phyloP scores from a whole-genome alignment of 2,888 invertebrate genomes.

The Heterodera filipjevi region DNA sequence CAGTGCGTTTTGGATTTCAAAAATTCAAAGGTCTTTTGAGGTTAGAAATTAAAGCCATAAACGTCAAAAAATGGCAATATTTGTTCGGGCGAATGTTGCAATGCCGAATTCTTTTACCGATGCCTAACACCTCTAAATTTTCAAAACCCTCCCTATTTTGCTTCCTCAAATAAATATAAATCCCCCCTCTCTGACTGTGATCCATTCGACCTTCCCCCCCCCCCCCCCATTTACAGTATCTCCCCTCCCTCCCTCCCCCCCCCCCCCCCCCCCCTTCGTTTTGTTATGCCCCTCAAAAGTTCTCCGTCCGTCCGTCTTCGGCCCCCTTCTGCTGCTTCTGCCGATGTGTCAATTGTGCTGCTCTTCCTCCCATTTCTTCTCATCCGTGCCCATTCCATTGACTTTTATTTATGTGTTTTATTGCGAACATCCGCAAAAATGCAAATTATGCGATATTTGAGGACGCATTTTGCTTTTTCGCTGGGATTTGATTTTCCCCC shows the following conservation, averaged over 20 bases:
- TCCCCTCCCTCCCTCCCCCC: background rate
- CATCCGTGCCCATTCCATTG: background rate
- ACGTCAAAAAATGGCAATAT: too few relatives aligned
- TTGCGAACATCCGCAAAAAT: conserved; percentile 4
- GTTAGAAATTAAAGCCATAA: too few relatives aligned
- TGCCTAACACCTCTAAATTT: too few relatives aligned
- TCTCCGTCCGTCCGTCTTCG: background rate
- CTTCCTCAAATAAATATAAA: background rate
- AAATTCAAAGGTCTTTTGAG: too few relatives aligned
- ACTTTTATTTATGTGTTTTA: conserved; percentile 4
- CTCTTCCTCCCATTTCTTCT: background rate
- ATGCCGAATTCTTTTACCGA: too few relatives aligned
- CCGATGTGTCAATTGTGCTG: background rate
- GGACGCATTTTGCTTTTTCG: background rate
- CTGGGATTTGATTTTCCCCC: background rate
- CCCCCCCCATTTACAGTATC: background rate
- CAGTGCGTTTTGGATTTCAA: too few relatives aligned
- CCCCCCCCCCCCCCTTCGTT: background rate
- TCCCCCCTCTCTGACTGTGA: background rate
- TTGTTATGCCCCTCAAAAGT: background rate
- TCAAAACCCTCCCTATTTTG: background rate
- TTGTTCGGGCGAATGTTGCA: too few relatives aligned
- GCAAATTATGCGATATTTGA: conserved; percentile 10
- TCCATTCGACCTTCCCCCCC: background rate
- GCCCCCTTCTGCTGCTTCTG: background rate